phyloP scores from a whole-genome alignment of 2,797 vertebrate genomes.

The Myotis daubentonii region DNA sequence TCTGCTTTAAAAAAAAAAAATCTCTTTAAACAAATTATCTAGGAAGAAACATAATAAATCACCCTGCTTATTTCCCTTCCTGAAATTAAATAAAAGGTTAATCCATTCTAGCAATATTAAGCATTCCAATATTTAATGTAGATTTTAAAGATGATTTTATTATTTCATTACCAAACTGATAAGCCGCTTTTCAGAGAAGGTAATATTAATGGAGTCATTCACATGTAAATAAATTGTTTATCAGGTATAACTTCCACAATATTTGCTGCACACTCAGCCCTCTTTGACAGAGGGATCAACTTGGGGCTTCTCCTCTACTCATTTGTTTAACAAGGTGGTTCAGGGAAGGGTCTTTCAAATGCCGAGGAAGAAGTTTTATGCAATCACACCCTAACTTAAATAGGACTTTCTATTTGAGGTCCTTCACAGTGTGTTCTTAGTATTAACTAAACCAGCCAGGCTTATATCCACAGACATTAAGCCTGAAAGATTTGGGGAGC shows the following conservation, averaged over 20 bases:
- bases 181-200: background rate
- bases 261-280: too few relatives aligned
- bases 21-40: conserved; percentile 16
- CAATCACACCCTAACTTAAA: background rate
- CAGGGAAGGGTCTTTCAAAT: background rate
- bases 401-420: conserved; percentile 17
- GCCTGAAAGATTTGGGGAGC: conserved; percentile 1
- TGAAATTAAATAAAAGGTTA: conserved; percentile 56
- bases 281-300: background rate
- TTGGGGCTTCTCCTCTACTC: background rate
- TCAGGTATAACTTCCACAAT: background rate
- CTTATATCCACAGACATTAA: conserved; percentile 29
- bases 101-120: conserved; percentile 11
- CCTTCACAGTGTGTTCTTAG: background rate
- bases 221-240: conserved; percentile 6
- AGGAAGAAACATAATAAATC: conserved; percentile 13
- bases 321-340: background rate
- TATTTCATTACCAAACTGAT: conserved; percentile 52
- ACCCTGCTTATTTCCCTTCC: conserved; percentile 21
- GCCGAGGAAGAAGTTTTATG: background rate
- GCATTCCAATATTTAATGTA: background rate
- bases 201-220: conserved; percentile 12
- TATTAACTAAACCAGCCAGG: conserved; percentile 7
- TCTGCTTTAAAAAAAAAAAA: background rate
- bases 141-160: conserved; percentile 10